Base-by-base conservation (phyloP, 2,888 invertebrate species). In the Heteromurus nitidus region DNA sequence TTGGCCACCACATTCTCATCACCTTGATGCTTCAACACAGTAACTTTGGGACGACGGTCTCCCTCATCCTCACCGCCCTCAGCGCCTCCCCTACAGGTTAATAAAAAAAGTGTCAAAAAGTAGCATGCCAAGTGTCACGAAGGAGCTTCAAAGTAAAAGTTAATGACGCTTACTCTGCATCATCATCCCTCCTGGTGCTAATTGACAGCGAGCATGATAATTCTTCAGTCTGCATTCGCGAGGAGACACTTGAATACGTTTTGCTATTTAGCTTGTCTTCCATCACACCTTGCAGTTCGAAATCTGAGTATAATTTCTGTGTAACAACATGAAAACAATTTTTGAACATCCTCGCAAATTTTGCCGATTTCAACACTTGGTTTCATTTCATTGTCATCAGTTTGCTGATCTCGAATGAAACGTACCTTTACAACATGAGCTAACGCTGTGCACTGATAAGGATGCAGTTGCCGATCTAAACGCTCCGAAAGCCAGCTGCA, bases 241-340 rank as follows among this genome's bases (percentile, higher is more conserved):
- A 94, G 79, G 95, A 94, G 87, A 99, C 95, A 82, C 93, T 94
- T 91, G 97, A 96, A 92, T 99, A 99, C 87, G 93, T 93, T 91
- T 98, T 98, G 84, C 96, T 96, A 91, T 98, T 97, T 80, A 99
- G 91, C 90, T 96, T 96, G 89, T 98, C 98, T 89, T 99, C 98
- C 90, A 97, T 96, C 58, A 99, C 98, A 86, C 99, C 99, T 91
- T 99, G 99, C 82, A 99, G 93, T 91, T 99, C 99, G 91, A 99
- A 99, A 91, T 99, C 99, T 64, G 97, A 96, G 91, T 98, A 98
- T 90, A 98, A 94, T 95, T 99, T 99, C 96, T 99, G 91, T 50
- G 68, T 2, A 62, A 47, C 24, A 73, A 24, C 26, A 31, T 7
- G 11, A 50, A 50, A 11, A 50, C 50, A 50, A 13, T 50, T 7